These are phyloP conservation scores for Aldrovandia affinis DNA, from an alignment of 2,797 vertebrate species.

Conservation along the genomic window DNA sequence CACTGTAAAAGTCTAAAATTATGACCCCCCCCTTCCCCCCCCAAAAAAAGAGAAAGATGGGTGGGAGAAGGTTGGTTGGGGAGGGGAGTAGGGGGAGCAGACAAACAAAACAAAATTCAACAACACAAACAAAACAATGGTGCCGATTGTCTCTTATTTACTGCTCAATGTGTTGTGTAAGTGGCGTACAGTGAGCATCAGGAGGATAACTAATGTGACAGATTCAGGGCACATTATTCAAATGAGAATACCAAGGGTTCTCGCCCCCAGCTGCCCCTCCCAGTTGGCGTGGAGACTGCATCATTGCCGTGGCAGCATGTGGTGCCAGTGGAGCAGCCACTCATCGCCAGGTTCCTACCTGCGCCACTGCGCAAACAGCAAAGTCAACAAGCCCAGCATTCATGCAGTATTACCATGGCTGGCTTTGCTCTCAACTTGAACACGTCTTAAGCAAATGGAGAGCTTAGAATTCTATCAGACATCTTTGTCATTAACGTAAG, in stretches of 20 bases:
- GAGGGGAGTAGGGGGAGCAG: conserved; percentile 21
- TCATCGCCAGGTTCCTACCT: conserved; percentile 58
- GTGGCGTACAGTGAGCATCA: conserved; percentile 92
- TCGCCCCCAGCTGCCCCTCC: conserved; percentile 89
- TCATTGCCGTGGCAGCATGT: conserved; percentile 80
- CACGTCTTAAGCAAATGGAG: conserved; percentile 1
- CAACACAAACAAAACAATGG: conserved; percentile 84
- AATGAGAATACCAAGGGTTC: conserved; percentile 91
- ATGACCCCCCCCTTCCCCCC: no score
- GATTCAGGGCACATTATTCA: conserved; percentile 99
- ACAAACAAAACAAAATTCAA: conserved; percentile 64
- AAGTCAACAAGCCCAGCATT: no score
- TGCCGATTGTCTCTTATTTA: conserved; percentile 87
- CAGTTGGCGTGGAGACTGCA: conserved; percentile 84
- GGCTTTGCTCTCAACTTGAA: no score
- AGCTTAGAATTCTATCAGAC: no score
- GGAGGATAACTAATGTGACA: conserved; percentile 90
- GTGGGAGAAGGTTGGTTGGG: background rate
- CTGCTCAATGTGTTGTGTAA: conserved; percentile 89
- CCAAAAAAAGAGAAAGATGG: no score
- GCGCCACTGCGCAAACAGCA: conserved; percentile 11
- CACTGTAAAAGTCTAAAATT: background rate
- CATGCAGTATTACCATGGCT: no score
- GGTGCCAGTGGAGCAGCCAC: conserved; percentile 68
- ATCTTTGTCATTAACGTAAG: no score